A percentile compares a stretch with the other conserved stretches of the same genome.
phyloP scores from a whole-genome alignment of 1,140 invertebrate genomes.

The Caenorhabditis brenneri region DNA sequence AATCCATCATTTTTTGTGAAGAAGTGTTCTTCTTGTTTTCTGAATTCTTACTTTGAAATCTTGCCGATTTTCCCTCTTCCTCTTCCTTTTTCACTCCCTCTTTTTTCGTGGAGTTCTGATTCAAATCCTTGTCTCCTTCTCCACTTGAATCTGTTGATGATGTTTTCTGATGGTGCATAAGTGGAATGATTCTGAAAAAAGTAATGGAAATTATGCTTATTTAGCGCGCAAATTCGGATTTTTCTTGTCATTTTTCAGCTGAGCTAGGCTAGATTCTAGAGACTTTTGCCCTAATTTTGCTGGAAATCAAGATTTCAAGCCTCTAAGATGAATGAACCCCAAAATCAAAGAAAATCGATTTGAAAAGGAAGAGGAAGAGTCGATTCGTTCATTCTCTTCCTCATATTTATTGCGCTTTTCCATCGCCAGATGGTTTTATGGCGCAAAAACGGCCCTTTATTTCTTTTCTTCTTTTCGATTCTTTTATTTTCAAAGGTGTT shows the following conservation, averaged over 20 bases:
- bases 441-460: background rate
- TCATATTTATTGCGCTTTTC: conserved; percentile 34
- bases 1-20: background rate
- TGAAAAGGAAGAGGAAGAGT: background rate
- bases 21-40: background rate
- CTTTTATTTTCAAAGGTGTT: too few species aligned
- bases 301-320: too few species aligned
- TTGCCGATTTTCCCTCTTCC: background rate
- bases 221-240: too few species aligned
- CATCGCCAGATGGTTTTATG: conserved; percentile 8
- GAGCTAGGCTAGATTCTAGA: too few species aligned
- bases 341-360: background rate
- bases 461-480: background rate
- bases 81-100: background rate
- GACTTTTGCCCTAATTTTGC: too few species aligned
- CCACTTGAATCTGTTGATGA: too few species aligned
- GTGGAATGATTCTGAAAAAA: conserved; percentile 23
- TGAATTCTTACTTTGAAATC: conserved; percentile 20
- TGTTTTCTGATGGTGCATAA: too few species aligned
- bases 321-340: too few species aligned
- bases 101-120: background rate
- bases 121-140: background rate
- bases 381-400: too few species aligned
- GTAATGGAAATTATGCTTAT: too few species aligned
- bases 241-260: too few species aligned